A percentile compares a stretch with the other conserved stretches of the same genome.
phyloP scores from a whole-genome alignment of 2,888 invertebrate genomes.

The Fragum whitleyi region DNA sequence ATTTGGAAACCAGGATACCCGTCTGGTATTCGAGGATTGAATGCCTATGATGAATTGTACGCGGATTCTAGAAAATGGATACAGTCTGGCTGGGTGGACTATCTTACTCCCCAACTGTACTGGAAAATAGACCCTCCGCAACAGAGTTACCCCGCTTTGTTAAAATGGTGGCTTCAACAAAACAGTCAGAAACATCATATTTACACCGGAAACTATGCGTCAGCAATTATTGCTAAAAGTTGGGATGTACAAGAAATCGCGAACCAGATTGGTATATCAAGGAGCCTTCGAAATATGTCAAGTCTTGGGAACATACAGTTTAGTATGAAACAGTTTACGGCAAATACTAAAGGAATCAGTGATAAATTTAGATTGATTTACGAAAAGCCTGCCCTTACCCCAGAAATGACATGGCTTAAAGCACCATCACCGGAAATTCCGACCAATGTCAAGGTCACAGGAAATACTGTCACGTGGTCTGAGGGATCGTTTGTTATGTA shows the following conservation, averaged over 20 bases:
- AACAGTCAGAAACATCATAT: constrained; percentile 73
- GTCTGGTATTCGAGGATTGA: constrained; percentile 74
- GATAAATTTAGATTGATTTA: constrained; percentile 70
- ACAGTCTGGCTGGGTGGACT: constrained; percentile 80
- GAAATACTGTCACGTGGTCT: constrained; percentile 63
- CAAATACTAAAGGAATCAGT: constrained; percentile 69
- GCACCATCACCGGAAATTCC: constrained; percentile 55
- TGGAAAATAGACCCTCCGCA: constrained; percentile 80
- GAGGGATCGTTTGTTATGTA: constrained; percentile 50
- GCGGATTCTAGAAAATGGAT: constrained; percentile 82
- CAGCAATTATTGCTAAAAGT: constrained; percentile 58
- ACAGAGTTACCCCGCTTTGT: constrained; percentile 80
- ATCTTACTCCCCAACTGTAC: constrained; percentile 82
- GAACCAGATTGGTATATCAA: constrained; percentile 75
- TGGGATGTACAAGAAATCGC: constrained; percentile 76
- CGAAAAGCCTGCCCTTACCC: constrained; percentile 66
- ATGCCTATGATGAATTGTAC: constrained; percentile 74
- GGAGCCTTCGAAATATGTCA: constrained; percentile 41
- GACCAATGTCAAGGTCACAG: constrained; percentile 48
- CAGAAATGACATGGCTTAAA: constrained; percentile 75
- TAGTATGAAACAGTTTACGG: constrained; percentile 74
- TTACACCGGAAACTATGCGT: constrained; percentile 76
- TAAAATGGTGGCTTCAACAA: constrained; percentile 82
- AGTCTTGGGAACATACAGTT: constrained; percentile 79
- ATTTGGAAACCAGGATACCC: constrained; percentile 81